Conservation (phyloP, 1,140 invertebrate species). For the Macrocentrus cingulum region DNA sequence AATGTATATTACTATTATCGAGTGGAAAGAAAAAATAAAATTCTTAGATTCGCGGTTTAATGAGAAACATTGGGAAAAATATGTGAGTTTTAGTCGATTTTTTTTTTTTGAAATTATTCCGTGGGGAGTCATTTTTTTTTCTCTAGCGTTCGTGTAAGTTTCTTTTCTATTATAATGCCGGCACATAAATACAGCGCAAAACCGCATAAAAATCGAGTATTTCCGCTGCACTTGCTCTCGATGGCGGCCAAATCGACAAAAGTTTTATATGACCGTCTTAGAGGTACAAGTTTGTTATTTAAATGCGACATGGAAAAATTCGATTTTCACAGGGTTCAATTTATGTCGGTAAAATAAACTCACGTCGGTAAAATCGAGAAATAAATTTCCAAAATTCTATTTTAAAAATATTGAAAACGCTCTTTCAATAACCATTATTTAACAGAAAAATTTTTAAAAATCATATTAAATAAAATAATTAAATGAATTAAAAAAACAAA, state of each 20-base stretch:
- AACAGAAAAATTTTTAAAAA: too few relatives aligned
- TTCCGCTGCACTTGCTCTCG: neutral
- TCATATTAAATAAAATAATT: too few relatives aligned
- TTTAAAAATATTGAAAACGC: too few relatives aligned
- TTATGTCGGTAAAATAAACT: too few relatives aligned
- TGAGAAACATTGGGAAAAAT: slow-evolving; percentile 7
- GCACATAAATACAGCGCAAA: slow-evolving; percentile 12
- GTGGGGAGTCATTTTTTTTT: neutral
- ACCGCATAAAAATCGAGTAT: neutral
- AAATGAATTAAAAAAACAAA: too few relatives aligned
- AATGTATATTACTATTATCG: slow-evolving; percentile 3
- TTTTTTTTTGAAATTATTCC: neutral
- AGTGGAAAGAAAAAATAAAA: too few relatives aligned
- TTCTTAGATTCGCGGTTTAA: slow-evolving; percentile 9
- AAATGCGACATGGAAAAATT: too few relatives aligned
- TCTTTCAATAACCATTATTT: too few relatives aligned
- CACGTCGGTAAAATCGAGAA: too few relatives aligned
- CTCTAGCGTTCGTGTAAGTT: too few relatives aligned
- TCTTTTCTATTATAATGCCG: neutral
- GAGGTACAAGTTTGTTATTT: neutral
- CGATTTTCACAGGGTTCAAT: too few relatives aligned
- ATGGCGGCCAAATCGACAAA: neutral
- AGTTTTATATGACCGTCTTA: neutral
- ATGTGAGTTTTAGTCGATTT: slow-evolving; percentile 10
- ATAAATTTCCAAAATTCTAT: too few relatives aligned